A percentile compares a stretch with the other conserved stretches of the same genome.
phyloP scores from a whole-genome alignment of 2,113 vertebrate genomes.

The Corythaeola cristata region DNA sequence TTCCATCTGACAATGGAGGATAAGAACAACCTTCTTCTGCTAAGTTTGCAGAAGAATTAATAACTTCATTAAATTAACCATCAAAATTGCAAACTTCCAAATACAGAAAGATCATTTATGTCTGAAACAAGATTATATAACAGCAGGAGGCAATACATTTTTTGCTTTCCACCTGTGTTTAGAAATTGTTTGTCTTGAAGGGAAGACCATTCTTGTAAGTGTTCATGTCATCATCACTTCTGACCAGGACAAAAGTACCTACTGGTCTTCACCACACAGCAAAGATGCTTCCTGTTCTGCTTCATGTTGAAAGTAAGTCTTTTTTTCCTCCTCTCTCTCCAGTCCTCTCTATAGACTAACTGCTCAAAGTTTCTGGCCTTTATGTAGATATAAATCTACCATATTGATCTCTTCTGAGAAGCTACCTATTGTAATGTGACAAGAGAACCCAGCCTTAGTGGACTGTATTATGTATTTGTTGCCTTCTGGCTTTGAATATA shows the following conservation, averaged over 20 bases:
- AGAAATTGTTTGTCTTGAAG: background rate
- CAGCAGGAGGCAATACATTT: background rate
- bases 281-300: background rate
- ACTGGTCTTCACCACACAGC: background rate
- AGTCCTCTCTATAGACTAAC: background rate
- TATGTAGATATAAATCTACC: background rate
- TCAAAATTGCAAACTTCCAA: background rate
- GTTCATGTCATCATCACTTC: background rate
- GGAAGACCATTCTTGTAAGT: background rate
- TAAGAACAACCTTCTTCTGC: background rate
- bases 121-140: background rate
- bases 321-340: fast-evolving
- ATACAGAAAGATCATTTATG: background rate
- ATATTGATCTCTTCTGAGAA: background rate
- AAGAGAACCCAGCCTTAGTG: background rate
- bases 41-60: background rate
- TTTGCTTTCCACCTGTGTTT: background rate
- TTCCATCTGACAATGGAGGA: background rate
- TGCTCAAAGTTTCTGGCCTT: background rate
- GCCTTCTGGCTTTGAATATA: background rate
- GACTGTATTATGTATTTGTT: background rate
- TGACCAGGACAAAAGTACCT: background rate
- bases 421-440: background rate
- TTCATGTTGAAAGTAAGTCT: background rate
- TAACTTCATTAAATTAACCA: background rate